Evolutionary conservation across 2,113 vertebrate species (phyloP).

Genomic region (Microtus pennsylvanicus): DNA sequence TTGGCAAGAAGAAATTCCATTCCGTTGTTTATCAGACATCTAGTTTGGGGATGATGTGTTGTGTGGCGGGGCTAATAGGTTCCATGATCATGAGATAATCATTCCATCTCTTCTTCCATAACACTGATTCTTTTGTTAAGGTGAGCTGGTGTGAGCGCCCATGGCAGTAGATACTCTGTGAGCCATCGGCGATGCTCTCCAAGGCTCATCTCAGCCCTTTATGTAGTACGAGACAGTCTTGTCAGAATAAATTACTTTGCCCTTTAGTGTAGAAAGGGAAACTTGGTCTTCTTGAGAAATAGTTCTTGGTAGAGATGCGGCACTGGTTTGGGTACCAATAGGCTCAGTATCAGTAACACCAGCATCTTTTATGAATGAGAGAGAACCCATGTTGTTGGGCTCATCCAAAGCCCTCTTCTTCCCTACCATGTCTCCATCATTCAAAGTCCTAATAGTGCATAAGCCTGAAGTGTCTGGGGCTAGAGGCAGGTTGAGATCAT

Average conservation of each 20-base stretch:
- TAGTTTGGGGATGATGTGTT: neutral
- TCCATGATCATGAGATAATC: neutral
- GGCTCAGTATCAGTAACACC: neutral
- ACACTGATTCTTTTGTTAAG: neutral
- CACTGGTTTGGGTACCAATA: neutral
- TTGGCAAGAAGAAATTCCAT: neutral
- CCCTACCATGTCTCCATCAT: neutral
- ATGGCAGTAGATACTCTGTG: neutral
- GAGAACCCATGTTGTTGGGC: neutral
- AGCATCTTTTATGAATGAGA: neutral
- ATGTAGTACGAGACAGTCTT: neutral
- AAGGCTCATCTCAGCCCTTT: neutral
- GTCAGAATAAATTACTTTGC: neutral
- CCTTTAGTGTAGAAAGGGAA: neutral
- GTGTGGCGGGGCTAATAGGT: neutral
- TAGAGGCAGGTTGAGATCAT: neutral
- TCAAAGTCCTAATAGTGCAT: neutral
- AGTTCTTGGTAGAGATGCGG: neutral
- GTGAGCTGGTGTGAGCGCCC: neutral
- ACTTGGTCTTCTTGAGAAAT: slow-evolving; percentile 9
- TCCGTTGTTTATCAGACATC: neutral
- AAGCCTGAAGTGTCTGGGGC: neutral
- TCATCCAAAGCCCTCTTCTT: neutral
- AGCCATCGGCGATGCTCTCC: neutral
- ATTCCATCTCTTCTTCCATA: neutral